Evolutionary conservation across 2,113 vertebrate species (phyloP).

Genomic region (cat (Felis catus)): DNA sequence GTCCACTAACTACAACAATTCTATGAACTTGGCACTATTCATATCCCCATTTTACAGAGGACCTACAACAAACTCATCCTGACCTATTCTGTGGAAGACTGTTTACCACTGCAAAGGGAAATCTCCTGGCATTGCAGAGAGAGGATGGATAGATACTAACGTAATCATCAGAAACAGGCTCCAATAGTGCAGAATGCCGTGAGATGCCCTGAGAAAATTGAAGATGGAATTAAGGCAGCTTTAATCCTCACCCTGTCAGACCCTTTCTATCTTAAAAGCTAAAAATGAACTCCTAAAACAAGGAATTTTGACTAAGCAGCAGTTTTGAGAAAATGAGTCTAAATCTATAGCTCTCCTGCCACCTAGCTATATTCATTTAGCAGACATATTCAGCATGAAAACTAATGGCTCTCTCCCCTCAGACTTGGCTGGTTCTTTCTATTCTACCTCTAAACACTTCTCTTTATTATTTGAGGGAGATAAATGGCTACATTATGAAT

Average conservation of each 20-base stretch:
- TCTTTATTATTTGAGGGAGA: conserved; percentile 40
- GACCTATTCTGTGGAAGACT: background rate
- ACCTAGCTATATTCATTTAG: background rate
- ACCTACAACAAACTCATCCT: background rate
- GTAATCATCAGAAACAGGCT: background rate
- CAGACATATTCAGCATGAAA: background rate
- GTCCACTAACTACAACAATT: conserved; percentile 33
- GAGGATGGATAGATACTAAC: background rate
- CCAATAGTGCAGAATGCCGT: background rate
- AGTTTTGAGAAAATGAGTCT: conserved; percentile 25
- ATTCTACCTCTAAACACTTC: conserved; percentile 27
- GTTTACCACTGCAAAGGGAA: conserved; percentile 13
- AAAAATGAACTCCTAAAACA: conserved; percentile 28
- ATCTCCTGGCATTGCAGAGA: background rate
- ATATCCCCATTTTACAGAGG: conserved; percentile 21
- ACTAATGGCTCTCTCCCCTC: background rate
- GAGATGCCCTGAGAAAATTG: background rate
- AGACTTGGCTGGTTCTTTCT: background rate
- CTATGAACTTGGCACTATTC: background rate
- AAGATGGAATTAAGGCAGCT: background rate
- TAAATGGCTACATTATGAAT: background rate
- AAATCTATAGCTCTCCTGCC: background rate
- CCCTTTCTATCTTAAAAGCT: background rate
- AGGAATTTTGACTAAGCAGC: background rate
- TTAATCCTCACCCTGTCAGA: background rate